These are phyloP conservation scores for Microtus ochrogaster DNA, from an alignment of 2,113 vertebrate species.

Conservation along the genomic window DNA sequence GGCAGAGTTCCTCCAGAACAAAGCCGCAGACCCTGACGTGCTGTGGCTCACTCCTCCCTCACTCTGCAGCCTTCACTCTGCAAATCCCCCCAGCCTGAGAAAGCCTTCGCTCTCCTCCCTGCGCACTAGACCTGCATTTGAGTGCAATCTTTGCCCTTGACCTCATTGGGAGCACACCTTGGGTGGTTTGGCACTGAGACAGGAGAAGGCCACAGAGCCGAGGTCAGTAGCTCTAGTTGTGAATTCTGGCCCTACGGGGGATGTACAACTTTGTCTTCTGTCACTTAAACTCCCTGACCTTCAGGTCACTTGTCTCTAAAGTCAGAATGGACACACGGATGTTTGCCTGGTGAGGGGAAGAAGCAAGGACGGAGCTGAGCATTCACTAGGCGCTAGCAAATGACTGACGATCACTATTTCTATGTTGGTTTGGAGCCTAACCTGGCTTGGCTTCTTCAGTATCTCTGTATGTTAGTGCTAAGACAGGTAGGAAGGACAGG, in stretches of 20 bases:
- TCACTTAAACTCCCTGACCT: background rate
- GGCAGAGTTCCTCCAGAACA: slow-evolving; percentile 38
- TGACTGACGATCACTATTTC: background rate
- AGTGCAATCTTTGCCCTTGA: background rate
- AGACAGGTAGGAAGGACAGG: background rate
- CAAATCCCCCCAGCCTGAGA: background rate
- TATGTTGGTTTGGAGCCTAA: background rate
- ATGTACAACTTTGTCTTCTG: no score
- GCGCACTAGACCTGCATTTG: background rate
- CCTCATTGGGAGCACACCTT: background rate
- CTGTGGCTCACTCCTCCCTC: background rate
- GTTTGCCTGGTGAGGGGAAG: background rate
- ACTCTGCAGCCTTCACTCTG: background rate
- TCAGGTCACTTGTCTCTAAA: background rate
- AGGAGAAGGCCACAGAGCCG: background rate
- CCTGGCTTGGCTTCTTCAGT: background rate
- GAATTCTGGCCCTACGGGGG: background rate
- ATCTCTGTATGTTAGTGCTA: background rate
- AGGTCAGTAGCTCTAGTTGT: no score
- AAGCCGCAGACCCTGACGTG: background rate
- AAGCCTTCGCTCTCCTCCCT: background rate
- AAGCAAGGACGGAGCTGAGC: background rate
- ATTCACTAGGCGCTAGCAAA: no score
- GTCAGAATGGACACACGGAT: background rate
- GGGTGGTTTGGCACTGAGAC: background rate